Evolutionary conservation across 2,797 vertebrate genomes (phyloP).

Genomic region (Acipenser oxyrinchus): DNA sequence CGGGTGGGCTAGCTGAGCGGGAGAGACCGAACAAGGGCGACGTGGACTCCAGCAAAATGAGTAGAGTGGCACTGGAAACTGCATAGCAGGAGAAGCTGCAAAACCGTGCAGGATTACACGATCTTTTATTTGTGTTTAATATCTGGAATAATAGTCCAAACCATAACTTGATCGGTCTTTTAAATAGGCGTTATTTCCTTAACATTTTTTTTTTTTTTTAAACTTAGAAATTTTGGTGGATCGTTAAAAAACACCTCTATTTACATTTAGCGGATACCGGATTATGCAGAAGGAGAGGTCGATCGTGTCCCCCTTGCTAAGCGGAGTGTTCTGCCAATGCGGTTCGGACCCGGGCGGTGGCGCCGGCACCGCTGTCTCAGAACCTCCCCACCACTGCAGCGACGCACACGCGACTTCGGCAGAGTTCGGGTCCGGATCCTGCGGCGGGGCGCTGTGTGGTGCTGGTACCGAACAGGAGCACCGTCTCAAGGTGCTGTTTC

Average conservation of each 20-base stretch:
- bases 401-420: background rate
- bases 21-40: background rate
- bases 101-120: no score
- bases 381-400: no score
- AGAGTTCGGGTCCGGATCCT: conserved; percentile 29
- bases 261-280: background rate
- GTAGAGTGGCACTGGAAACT: no score
- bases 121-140: no score
- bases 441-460: conserved; percentile 61
- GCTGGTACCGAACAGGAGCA: conserved; percentile 72
- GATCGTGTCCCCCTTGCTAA: conserved; percentile 58
- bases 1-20: conserved; percentile 17
- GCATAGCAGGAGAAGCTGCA: no score
- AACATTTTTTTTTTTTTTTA: no score
- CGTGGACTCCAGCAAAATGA: background rate
- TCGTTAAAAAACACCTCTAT: no score
- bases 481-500: conserved; percentile 78
- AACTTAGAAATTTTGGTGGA: no score
- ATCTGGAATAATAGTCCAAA: no score
- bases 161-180: no score
- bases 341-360: conserved; percentile 19
- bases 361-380: conserved; percentile 24
- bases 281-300: conserved; percentile 50
- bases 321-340: conserved; percentile 76
- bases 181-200: no score